Evolutionary conservation across 1,140 invertebrate genomes (phyloP).

Genomic region (Cyphomyrmex costatus): DNA sequence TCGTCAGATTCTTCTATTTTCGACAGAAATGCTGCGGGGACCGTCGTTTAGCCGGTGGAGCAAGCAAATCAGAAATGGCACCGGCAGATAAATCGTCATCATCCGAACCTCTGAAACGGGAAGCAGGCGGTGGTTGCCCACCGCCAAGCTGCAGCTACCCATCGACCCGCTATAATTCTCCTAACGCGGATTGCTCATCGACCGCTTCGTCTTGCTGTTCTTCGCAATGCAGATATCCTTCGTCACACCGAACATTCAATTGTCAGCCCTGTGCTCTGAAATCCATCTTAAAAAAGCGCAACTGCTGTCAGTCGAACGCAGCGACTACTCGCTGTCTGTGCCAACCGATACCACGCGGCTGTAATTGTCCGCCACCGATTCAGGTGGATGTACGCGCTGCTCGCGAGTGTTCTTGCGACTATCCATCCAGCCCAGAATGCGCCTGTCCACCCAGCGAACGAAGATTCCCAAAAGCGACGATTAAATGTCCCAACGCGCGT

Average conservation of each 20-base stretch:
- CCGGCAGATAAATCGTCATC: conserved; percentile 52
- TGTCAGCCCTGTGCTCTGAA: conserved; percentile 58
- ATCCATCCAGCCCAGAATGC: conserved; percentile 75
- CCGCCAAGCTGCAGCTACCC: conserved; percentile 28
- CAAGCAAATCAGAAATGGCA: conserved; percentile 63
- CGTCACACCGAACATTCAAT: not conserved
- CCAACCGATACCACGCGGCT: conserved; percentile 74
- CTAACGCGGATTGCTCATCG: conserved; percentile 24
- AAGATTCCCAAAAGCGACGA: conserved; percentile 70
- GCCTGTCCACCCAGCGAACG: conserved; percentile 78
- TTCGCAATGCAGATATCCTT: conserved; percentile 11
- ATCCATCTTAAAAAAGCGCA: conserved; percentile 70
- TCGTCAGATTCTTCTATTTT: conserved; percentile 36
- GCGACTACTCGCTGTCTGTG: conserved; percentile 74
- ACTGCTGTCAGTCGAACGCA: conserved; percentile 56
- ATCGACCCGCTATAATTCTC: conserved; percentile 39
- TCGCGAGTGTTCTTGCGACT: conserved; percentile 76
- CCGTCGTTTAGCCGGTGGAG: conserved; percentile 69
- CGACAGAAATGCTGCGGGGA: conserved; percentile 61
- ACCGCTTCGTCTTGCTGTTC: conserved; percentile 22
- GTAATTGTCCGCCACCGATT: conserved; percentile 78
- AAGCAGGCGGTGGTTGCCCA: conserved; percentile 56
- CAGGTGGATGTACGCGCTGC: conserved; percentile 73
- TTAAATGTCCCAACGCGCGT: conserved; percentile 70
- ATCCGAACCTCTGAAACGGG: conserved; percentile 22